Conservation (phyloP, 2,888 invertebrate species). For the Drosophila anomelani region DNA sequence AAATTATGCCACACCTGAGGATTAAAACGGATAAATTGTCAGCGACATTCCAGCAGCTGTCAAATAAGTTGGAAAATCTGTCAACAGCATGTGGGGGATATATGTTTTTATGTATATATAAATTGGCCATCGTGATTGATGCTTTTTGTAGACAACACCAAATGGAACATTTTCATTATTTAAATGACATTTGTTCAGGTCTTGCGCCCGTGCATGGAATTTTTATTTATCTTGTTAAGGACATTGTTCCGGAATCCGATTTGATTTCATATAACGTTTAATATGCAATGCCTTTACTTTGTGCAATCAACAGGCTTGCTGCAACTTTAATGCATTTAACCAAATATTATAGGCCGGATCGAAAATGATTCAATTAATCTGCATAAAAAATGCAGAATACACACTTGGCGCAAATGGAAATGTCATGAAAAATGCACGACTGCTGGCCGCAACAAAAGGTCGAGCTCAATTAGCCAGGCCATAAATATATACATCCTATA, state of each 20-base stretch:
- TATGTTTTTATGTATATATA: not conserved
- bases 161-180: slow-evolving; percentile 7
- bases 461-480: slow-evolving; percentile 34
- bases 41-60: slow-evolving; percentile 53
- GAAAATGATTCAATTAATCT: slow-evolving; percentile 44
- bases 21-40: slow-evolving; percentile 52
- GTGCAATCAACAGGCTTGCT: slow-evolving; percentile 43
- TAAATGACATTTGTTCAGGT: not conserved
- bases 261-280: slow-evolving; percentile 10
- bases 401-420: slow-evolving; percentile 29
- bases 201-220: not conserved
- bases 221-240: slow-evolving; percentile 6
- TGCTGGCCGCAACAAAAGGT: slow-evolving; percentile 38
- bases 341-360: slow-evolving; percentile 33
- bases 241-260: slow-evolving; percentile 11
- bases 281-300: slow-evolving; percentile 21
- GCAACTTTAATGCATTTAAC: slow-evolving; percentile 42
- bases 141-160: slow-evolving; percentile 7
- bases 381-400: slow-evolving; percentile 28
- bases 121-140: slow-evolving; percentile 36
- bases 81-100: slow-evolving; percentile 33
- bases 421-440: slow-evolving; percentile 26
- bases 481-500: slow-evolving; percentile 29
- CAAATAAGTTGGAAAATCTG: slow-evolving; percentile 48
- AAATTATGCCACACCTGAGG: slow-evolving; percentile 36